Evolutionary conservation across 2,888 invertebrate species (phyloP).

Genomic region (Serrognathus titanus): DNA sequence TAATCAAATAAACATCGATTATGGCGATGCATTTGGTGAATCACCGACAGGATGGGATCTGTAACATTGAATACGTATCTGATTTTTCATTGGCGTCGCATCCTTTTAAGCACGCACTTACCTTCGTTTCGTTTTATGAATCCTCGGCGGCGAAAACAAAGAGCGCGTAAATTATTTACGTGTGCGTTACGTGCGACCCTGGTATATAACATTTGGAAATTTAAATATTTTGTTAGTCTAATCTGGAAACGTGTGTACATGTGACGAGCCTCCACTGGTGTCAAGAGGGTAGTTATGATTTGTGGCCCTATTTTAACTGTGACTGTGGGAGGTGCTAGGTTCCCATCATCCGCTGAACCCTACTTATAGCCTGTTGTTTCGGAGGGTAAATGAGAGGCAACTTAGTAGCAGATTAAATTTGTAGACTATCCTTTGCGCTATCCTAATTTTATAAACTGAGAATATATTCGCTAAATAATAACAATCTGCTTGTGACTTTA

Average conservation of each 20-base stretch:
- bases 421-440: neutral
- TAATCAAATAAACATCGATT: conserved; percentile 34
- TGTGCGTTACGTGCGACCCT: no score
- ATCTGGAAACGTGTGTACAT: neutral
- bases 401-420: conserved; percentile 10
- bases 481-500: no score
- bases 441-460: no score
- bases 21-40: conserved; percentile 28
- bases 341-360: conserved; percentile 33
- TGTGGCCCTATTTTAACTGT: conserved; percentile 40
- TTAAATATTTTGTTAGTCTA: no score
- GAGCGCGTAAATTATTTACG: no score
- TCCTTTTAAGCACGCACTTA: no score
- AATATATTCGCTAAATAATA: no score
- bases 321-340: conserved; percentile 40
- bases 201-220: no score
- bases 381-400: conserved; percentile 13
- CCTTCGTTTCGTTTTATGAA: no score
- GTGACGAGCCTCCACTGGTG: conserved; percentile 34
- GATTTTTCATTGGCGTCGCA: conserved; percentile 18
- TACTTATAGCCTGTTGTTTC: conserved; percentile 10
- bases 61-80: conserved; percentile 18
- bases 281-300: conserved; percentile 43
- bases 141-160: no score
- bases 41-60: conserved; percentile 25